Evolutionary conservation across 2,797 vertebrate species (phyloP).

Genomic region (Octomys mimax): DNA sequence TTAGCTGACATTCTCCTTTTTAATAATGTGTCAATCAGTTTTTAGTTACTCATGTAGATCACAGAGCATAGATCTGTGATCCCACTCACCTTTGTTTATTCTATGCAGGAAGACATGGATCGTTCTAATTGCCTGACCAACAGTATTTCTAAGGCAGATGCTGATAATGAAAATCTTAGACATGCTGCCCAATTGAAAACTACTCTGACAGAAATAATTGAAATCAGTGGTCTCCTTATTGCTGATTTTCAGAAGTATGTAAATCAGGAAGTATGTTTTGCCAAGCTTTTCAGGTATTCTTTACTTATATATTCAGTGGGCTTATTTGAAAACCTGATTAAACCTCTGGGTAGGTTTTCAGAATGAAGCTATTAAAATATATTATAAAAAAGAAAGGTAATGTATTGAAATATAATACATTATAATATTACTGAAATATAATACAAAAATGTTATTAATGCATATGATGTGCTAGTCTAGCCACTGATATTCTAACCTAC

Average conservation of each 20-base stretch:
- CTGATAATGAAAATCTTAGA: neutral
- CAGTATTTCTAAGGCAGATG: neutral
- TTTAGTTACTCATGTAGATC: neutral
- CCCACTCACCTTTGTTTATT: neutral
- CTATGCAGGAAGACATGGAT: neutral
- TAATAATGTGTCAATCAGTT: neutral
- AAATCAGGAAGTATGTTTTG: neutral
- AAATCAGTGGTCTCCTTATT: neutral
- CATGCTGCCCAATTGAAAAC: neutral
- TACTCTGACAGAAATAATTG: slow-evolving; percentile 26
- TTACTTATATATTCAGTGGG: neutral
- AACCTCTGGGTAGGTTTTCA: neutral
- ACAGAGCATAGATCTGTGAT: neutral
- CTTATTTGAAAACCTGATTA: neutral
- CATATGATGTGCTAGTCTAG: neutral
- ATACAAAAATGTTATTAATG: neutral
- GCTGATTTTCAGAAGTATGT: neutral
- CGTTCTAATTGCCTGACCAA: neutral
- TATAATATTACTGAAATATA: too few relatives aligned
- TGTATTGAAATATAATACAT: neutral
- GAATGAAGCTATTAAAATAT: neutral
- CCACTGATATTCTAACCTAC: slow-evolving; percentile 1
- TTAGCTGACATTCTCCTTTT: neutral
- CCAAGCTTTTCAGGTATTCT: neutral
- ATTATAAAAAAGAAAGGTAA: neutral